A percentile compares a stretch with the other conserved stretches of the same genome.
These are phyloP conservation scores for Liodrosophila aerea DNA, from an alignment of 2,888 invertebrate species.

Conservation along the genomic window DNA sequence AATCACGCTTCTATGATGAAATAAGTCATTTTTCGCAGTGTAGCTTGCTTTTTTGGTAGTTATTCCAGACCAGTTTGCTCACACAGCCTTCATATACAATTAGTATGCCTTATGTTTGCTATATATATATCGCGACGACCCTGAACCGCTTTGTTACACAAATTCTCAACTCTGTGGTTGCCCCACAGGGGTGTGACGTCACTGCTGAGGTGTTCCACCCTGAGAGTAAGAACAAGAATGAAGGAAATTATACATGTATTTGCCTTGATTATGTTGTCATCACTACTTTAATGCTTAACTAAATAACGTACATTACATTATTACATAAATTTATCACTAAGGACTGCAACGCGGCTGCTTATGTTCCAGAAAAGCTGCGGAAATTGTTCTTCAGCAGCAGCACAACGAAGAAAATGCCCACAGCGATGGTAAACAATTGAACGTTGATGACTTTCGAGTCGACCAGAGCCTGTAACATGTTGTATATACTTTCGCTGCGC, in stretches of 20 bases:
- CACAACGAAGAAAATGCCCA: constrained; percentile 80
- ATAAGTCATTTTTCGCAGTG: constrained; percentile 12
- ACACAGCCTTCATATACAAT: constrained; percentile 51
- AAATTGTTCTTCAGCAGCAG: constrained; percentile 80
- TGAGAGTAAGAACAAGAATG: constrained; percentile 42
- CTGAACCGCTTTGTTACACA: constrained; percentile 40
- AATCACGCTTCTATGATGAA: constrained; percentile 34
- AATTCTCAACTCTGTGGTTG: constrained; percentile 6
- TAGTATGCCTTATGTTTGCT: constrained; percentile 49
- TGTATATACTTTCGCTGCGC: constrained; percentile 77
- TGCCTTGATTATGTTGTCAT: constrained; percentile 24
- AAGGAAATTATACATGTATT: constrained; percentile 14
- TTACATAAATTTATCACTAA: constrained; percentile 53
- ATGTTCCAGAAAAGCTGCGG: constrained; percentile 78
- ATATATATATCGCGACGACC: constrained; percentile 27
- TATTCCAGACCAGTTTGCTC: constrained; percentile 23
- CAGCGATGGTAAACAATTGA: constrained; percentile 80
- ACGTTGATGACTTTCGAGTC: constrained; percentile 81
- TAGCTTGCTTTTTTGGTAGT: background rate
- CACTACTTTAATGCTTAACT: constrained; percentile 61
- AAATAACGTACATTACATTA: constrained; percentile 66
- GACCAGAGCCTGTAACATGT: constrained; percentile 78
- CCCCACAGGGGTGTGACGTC: no score
- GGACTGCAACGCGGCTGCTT: constrained; percentile 28
- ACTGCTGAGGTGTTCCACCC: constrained; percentile 34